Base-by-base conservation (phyloP, 2,113 vertebrate species). In the Rhegmatorhina hoffmannsi region DNA sequence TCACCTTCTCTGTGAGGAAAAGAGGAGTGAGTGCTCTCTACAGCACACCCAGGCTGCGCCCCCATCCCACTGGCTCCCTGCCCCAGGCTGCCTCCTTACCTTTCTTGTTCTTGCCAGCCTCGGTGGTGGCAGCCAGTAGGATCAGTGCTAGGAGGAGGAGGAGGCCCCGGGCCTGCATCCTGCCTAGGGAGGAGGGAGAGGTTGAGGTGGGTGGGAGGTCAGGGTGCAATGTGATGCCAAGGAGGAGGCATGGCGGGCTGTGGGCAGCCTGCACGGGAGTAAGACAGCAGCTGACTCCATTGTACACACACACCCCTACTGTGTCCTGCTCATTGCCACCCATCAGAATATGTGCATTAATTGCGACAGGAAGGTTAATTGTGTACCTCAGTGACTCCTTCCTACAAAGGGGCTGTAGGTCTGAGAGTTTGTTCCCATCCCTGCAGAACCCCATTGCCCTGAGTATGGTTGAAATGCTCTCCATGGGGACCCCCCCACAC, bases 21-120 rank as follows among this genome's bases (percentile, higher is more conserved):
- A 23, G 29, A 26, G 31, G 21, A 75, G 40, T 1, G 7, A 29
- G 40, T 64, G 70, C 69, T 80, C 13, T 1, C 59, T 90, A n/a
- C 6, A 7, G 24, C 34, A 10, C 1, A 0, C 12, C 19, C 0
- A 1, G 21, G 55, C 34, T 72, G 52, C 9, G 9, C 8, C 10
- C 19, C 17, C 0, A 0, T 7, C 4, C 40, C 25, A 11, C 8
- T 11, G 2, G 4, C 19, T 34, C 55, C 36, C 13, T 1, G 0
- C 6, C 50, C n/a, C 4, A 0, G 20, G 23, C 20, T 78, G 47
- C 34, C 33, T 63, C 67, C 93, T 91, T 89, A 96, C 97, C 98
- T 98, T 99, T 99, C 96, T 97, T 98, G 89, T 96, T 98, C 56
- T 97, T 98, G 76, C 98, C 98, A 91, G 98, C 99, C 68, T 99